These are phyloP conservation scores for Polyodon spathula DNA, from an alignment of 2,113 vertebrate species.

Conservation along the genomic window DNA sequence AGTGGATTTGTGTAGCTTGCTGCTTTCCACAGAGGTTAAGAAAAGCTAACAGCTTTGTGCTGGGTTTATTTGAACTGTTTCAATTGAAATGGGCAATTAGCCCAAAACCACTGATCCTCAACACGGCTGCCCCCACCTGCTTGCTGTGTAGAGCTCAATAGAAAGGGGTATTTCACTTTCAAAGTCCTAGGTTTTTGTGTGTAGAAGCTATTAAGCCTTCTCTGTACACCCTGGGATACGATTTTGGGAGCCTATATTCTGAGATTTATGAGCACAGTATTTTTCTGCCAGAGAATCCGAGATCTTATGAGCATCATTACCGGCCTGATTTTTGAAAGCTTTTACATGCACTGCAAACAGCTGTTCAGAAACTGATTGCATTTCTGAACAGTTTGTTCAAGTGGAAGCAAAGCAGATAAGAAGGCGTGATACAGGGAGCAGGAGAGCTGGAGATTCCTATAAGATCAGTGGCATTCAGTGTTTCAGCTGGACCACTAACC, in stretches of 20 bases:
- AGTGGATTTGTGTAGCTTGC: too few species aligned
- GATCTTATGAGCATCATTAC: neutral
- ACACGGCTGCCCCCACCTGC: too few species aligned
- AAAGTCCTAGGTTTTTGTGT: neutral
- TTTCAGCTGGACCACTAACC: too few species aligned
- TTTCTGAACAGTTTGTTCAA: neutral
- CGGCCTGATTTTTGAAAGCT: neutral
- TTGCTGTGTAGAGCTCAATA: too few species aligned
- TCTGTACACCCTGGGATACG: too few species aligned
- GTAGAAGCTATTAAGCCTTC: too few species aligned
- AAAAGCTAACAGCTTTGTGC: too few species aligned
- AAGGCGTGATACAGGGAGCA: constrained; percentile 14
- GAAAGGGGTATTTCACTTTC: too few species aligned
- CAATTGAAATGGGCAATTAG: too few species aligned
- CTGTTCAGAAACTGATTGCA: constrained; percentile 14
- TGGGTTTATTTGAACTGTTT: too few species aligned
- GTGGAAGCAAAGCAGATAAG: constrained; percentile 46
- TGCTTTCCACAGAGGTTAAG: too few species aligned
- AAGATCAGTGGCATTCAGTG: neutral
- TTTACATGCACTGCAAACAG: constrained; percentile 3
- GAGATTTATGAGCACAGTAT: neutral
- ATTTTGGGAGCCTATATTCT: neutral
- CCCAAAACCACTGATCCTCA: too few species aligned
- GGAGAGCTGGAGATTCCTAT: neutral
- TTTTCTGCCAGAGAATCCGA: neutral